Conservation (phyloP, 2,888 invertebrate species). For the Ennomos quercinarius region DNA sequence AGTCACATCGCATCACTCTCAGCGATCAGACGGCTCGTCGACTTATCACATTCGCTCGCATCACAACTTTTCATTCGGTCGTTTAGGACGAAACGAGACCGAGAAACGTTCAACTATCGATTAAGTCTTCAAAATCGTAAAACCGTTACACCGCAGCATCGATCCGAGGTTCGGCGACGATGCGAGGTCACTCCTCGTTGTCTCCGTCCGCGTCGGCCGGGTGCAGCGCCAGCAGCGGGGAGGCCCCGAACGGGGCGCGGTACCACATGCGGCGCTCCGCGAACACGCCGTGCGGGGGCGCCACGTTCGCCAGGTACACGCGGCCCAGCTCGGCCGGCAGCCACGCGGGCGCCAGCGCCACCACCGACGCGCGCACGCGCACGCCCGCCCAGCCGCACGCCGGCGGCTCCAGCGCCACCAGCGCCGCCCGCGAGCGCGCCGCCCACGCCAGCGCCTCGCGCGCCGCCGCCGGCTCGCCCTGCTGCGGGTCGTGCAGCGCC, state of each 20-base stretch:
- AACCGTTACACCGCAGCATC: too few species aligned
- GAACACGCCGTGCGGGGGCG: conserved; percentile 90
- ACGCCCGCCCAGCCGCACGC: conserved; percentile 69
- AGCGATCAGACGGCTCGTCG: too few species aligned
- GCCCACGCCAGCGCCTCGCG: conserved; percentile 86
- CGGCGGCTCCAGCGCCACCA: conserved; percentile 87
- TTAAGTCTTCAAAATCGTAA: too few species aligned
- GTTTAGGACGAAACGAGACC: too few species aligned
- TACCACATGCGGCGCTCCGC: conserved; percentile 91
- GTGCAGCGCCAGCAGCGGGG: conserved; percentile 72
- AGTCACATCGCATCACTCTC: too few species aligned
- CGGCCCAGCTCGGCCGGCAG: conserved; percentile 71
- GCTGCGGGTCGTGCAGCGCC: conserved; percentile 26
- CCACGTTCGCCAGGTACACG: conserved; percentile 94
- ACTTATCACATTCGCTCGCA: too few species aligned
- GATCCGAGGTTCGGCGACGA: too few species aligned
- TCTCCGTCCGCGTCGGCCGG: conserved; percentile 39
- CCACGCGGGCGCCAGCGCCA: conserved; percentile 72
- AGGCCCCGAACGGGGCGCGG: conserved; percentile 90
- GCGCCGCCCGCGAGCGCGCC: conserved; percentile 67
- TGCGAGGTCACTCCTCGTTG: conserved; percentile 30
- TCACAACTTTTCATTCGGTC: too few species aligned
- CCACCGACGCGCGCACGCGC: conserved; percentile 50
- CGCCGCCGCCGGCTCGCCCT: conserved; percentile 37
- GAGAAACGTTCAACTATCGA: too few species aligned